Evolutionary conservation across 2,797 vertebrate species (phyloP), one percentile per base, ranked within the genome.

Genomic region (Sandelia bainsii): DNA sequence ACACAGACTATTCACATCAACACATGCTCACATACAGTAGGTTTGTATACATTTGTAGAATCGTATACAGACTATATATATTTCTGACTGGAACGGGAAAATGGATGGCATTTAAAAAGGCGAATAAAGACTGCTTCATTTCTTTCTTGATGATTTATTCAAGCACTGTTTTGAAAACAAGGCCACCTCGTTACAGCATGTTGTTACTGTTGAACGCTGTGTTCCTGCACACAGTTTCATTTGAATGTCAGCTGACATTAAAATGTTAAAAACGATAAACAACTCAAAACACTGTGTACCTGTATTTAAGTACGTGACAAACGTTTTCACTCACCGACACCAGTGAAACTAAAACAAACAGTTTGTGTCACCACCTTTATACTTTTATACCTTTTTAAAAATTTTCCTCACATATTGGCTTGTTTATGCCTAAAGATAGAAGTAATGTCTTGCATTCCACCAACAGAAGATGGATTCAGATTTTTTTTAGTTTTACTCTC

Each of bases 1-100:
- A 89, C 79, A 87, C 84, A 83, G 75, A 80, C 87, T 86, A 69
- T 89, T 92, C 90, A 87, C 87, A 87, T 79, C 84, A 88, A 82
- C 69, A 71, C 62, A 69, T 40, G 39, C 46, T 66, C 52, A 75
- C 74, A 59, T 27, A 39, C 67, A 69, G 49, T 22, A 23, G 10
- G 39, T 69, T 27, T 62, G 23, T 37, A 62, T 16, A 59, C 34
- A 56, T 17, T 23, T 49, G 27, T 60, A n/a, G 16, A 10, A 23
- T 37, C 29, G 6, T 42, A 42, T 42, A 16, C 57, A 59, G 22
- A 46, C 42, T 61, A 19, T 51, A 19, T 51, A 51, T 37, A 25
- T 17, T 39, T 19, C 44, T 46, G 34, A 58, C 19, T 23, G 23
- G 40, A 54, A 34, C 8, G 8, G 9, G 40, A 34, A 63, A 73